These are phyloP conservation scores for Calyptomena viridis DNA, from an alignment of 2,113 vertebrate genomes.

Conservation along the genomic window DNA sequence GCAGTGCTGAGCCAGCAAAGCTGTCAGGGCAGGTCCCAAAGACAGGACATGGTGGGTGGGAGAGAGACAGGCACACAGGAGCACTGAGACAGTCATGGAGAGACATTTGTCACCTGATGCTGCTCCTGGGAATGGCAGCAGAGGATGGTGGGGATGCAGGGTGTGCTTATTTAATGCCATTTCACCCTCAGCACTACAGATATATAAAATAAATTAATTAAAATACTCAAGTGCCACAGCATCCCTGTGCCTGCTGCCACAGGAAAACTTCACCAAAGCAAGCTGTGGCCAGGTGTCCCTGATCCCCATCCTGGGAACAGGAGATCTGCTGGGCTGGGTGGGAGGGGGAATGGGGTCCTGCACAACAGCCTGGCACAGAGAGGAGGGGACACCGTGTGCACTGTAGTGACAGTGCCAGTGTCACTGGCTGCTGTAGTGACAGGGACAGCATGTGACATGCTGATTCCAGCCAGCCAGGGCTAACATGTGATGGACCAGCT, in stretches of 20 bases:
- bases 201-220: neutral
- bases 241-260: neutral
- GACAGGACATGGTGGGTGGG: too few species aligned
- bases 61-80: accelerated
- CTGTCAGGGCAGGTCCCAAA: neutral
- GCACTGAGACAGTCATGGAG: neutral
- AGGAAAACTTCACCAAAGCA: neutral
- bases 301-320: neutral
- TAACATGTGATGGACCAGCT: neutral
- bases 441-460: neutral
- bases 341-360: neutral
- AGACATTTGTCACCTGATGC: neutral
- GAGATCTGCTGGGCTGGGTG: neutral
- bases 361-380: neutral
- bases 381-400: neutral
- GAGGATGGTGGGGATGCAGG: neutral
- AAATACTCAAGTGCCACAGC: neutral
- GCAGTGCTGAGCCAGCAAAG: neutral
- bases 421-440: neutral
- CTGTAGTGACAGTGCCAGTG: neutral
- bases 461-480: neutral
- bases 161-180: neutral
- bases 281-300: neutral
- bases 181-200: neutral
- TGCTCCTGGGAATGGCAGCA: neutral